Evolutionary conservation across 1,140 invertebrate species (phyloP).

Genomic region (Trachymyrmex septentrionalis): DNA sequence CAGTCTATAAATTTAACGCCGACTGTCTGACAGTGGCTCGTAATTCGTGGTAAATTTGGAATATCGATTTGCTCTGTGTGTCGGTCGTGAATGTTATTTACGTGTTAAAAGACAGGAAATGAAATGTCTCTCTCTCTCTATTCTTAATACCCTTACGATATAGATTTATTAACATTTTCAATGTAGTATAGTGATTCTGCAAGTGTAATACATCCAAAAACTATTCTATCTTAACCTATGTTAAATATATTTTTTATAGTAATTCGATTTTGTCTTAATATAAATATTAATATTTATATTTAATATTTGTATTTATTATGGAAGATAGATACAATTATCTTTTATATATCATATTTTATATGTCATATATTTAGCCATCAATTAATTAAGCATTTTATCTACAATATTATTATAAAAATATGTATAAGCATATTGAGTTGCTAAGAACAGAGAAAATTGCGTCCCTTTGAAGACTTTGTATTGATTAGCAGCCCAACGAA

Average conservation of each 20-base stretch:
- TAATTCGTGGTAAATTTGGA: conserved; percentile 37
- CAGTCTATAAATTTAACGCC: conserved; percentile 59
- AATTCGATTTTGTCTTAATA: neutral
- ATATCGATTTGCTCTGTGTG: conserved; percentile 62
- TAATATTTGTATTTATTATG: neutral
- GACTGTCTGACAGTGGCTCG: conserved; percentile 28
- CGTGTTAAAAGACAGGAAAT: conserved; percentile 40
- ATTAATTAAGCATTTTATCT: neutral
- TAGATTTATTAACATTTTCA: neutral
- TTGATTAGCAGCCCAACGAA: neutral
- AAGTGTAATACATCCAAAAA: neutral
- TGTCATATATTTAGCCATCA: neutral
- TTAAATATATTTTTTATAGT: neutral
- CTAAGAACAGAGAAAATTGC: neutral
- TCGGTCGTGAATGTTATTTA: neutral
- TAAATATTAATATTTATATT: neutral
- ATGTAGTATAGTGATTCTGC: conserved; percentile 7
- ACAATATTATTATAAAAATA: neutral
- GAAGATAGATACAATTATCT: neutral
- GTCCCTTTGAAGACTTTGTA: neutral
- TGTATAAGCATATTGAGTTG: neutral
- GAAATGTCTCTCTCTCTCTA: conserved; percentile 35
- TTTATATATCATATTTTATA: neutral
- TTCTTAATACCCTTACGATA: neutral
- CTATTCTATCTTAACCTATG: neutral